Conservation (phyloP, 2,113 vertebrate genomes). For the Otus sunia region DNA sequence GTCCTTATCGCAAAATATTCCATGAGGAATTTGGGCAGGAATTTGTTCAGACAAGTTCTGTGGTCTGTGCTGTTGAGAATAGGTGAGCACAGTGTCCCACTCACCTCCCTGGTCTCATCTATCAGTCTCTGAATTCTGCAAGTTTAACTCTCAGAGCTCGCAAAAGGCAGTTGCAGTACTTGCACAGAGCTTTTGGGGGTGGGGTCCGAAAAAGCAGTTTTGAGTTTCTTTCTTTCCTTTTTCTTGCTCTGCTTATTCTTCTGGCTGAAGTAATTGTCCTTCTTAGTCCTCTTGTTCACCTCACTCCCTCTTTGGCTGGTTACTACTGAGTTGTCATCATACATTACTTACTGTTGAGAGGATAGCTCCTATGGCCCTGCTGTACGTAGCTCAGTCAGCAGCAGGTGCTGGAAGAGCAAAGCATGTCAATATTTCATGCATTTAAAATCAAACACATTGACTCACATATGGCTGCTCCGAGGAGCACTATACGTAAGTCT, state of each 20-base stretch:
- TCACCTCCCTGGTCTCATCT: background rate
- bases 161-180: background rate
- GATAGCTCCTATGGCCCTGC: background rate
- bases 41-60: background rate
- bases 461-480: constrained; percentile 15
- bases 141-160: background rate
- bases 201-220: accelerated
- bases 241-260: background rate
- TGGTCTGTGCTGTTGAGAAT: background rate
- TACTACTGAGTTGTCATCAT: constrained; percentile 34
- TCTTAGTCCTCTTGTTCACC: background rate
- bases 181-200: background rate
- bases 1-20: background rate
- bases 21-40: background rate
- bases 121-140: background rate
- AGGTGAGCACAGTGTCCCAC: background rate
- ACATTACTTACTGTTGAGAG: constrained; percentile 52
- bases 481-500: background rate
- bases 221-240: background rate
- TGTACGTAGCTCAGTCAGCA: background rate
- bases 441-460: constrained; percentile 30
- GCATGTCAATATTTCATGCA: constrained; percentile 46
- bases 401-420: constrained; percentile 42
- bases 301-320: background rate
- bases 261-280: background rate